phyloP scores from a whole-genome alignment of 2,113 vertebrate genomes.

The Todiramphus chloris region DNA sequence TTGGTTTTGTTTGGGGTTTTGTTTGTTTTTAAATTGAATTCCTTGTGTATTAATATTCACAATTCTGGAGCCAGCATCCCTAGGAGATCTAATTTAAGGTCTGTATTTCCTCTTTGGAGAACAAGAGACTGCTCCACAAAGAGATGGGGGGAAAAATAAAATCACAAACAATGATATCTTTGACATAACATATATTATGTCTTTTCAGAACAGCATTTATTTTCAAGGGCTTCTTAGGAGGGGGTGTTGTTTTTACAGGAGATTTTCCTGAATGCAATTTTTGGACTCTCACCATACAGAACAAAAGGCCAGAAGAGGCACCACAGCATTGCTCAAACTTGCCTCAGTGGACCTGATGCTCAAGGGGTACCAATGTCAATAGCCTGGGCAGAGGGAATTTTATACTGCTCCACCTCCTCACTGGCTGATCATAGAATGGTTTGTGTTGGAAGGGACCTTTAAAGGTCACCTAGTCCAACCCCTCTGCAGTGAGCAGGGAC shows the following conservation, averaged over 20 bases:
- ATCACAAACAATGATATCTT: not conserved
- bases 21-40: conserved; percentile 42
- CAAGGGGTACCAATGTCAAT: not conserved
- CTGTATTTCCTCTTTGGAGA: conserved; percentile 25
- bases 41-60: conserved; percentile 47
- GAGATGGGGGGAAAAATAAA: not conserved
- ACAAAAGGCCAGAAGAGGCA: not conserved
- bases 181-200: not conserved
- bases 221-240: not conserved
- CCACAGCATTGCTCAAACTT: not conserved
- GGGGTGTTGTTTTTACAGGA: not conserved
- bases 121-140: not conserved
- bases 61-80: conserved; percentile 33
- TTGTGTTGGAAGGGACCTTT: not conserved
- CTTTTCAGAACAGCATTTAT: not conserved
- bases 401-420: not conserved
- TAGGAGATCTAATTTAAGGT: conserved; percentile 39
- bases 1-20: not conserved
- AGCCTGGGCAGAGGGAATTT: not conserved
- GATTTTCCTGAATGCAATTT: not conserved
- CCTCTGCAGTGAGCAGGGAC: too few relatives aligned
- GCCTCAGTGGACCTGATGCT: not conserved
- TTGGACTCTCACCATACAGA: not conserved
- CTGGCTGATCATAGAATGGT: not conserved
- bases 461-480: too few relatives aligned